Conservation (phyloP, 2,888 invertebrate genomes). For the Agrotis clavis region DNA sequence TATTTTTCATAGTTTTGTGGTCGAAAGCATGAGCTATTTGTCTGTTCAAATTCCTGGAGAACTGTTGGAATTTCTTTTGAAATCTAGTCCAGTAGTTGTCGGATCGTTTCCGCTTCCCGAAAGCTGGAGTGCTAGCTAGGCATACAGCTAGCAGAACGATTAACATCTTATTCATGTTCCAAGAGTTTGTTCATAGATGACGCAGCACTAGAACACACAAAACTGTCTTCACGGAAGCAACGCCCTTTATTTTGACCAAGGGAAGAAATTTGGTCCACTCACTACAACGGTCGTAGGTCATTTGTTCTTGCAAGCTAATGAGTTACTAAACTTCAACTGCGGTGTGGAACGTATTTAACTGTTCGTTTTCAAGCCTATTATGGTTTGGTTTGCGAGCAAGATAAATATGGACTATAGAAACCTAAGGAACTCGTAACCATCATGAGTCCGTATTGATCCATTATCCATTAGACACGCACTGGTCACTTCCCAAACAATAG, state of each 20-base stretch:
- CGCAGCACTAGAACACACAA: slow-evolving; percentile 63
- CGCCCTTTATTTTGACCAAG: slow-evolving; percentile 67
- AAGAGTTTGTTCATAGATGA: slow-evolving; percentile 36
- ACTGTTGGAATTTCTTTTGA: slow-evolving; percentile 19
- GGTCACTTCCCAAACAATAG: slow-evolving; percentile 19
- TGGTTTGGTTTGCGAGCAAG: no score
- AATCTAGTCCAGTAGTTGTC: neutral
- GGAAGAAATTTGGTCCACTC: slow-evolving; percentile 66
- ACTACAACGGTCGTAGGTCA: slow-evolving; percentile 72
- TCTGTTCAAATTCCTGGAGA: slow-evolving; percentile 22
- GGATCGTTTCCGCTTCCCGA: slow-evolving; percentile 15
- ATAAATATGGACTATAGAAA: neutral
- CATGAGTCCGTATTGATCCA: neutral
- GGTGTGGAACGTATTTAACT: slow-evolving; percentile 7
- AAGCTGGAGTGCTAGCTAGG: slow-evolving; percentile 70
- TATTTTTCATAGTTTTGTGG: slow-evolving; percentile 29
- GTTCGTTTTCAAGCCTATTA: neutral
- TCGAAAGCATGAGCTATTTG: slow-evolving; percentile 25
- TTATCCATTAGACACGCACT: neutral
- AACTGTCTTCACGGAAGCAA: slow-evolving; percentile 55
- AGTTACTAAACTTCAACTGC: slow-evolving; percentile 66
- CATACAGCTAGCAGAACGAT: slow-evolving; percentile 79
- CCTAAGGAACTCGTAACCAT: no score
- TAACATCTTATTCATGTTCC: slow-evolving; percentile 80
- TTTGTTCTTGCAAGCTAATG: slow-evolving; percentile 69